Conservation (phyloP, 1,140 invertebrate species). For the Drosophila baimaii region DNA sequence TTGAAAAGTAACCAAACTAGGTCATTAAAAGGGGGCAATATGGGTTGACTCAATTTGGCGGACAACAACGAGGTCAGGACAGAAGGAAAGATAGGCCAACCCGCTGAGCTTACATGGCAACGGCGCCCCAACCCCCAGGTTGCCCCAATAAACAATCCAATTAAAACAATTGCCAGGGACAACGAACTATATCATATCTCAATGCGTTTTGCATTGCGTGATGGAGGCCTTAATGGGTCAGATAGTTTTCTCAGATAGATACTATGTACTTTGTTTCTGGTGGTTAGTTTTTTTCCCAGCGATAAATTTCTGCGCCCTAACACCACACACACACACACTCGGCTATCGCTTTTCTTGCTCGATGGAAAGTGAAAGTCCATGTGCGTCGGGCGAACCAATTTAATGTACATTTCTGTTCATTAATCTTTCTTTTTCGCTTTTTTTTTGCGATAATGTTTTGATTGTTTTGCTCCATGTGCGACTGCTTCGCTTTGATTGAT, state of each 20-base stretch:
- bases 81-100: slow-evolving; percentile 57
- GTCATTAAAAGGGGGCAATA: slow-evolving; percentile 67
- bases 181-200: slow-evolving; percentile 34
- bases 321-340: not conserved
- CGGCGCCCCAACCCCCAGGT: slow-evolving; percentile 14
- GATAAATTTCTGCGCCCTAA: slow-evolving; percentile 24
- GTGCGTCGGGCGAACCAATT: slow-evolving; percentile 49
- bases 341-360: slow-evolving; percentile 35
- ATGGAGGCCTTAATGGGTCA: slow-evolving; percentile 19
- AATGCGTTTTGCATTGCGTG: slow-evolving; percentile 74
- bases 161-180: slow-evolving; percentile 79
- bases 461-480: slow-evolving; percentile 66
- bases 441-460: slow-evolving; percentile 56
- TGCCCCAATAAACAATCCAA: slow-evolving; percentile 71
- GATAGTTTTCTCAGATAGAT: slow-evolving; percentile 12
- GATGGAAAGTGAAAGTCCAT: slow-evolving; percentile 66
- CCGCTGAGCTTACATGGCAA: slow-evolving; percentile 54
- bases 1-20: slow-evolving; percentile 47
- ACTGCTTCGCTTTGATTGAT: slow-evolving; percentile 45
- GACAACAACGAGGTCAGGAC: slow-evolving; percentile 57
- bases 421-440: slow-evolving; percentile 61
- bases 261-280: slow-evolving; percentile 13
- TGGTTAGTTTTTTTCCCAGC: slow-evolving; percentile 43
- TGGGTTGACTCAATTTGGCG: slow-evolving; percentile 55
- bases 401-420: slow-evolving; percentile 71